These are phyloP conservation scores for Notarius quadriscutis DNA, from an alignment of 2,113 vertebrate genomes.

Conservation along the genomic window DNA sequence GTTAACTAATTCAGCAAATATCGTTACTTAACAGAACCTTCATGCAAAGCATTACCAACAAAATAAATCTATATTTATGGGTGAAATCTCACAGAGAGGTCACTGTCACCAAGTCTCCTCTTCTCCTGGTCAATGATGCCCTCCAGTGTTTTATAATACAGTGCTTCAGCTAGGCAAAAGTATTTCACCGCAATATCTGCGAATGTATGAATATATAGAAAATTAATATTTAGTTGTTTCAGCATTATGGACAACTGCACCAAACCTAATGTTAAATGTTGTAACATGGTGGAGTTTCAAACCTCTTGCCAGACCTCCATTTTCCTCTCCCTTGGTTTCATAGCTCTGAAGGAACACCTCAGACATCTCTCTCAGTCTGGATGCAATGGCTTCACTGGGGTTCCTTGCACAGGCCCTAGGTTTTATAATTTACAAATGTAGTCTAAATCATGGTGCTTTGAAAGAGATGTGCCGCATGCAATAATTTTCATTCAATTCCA, in stretches of 20 bases:
- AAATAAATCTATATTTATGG: background rate
- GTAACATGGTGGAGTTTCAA: background rate
- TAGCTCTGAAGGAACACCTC: slow-evolving; percentile 79
- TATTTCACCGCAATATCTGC: slow-evolving; percentile 84
- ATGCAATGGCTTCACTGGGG: slow-evolving; percentile 81
- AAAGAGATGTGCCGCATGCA: background rate
- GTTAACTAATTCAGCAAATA: background rate
- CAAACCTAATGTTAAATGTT: background rate
- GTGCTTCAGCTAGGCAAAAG: slow-evolving; percentile 83
- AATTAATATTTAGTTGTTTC: background rate
- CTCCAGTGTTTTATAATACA: slow-evolving; percentile 92
- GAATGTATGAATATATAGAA: background rate
- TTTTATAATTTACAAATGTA: slow-evolving; percentile 6
- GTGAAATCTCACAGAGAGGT: slow-evolving; percentile 83
- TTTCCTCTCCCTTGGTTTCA: slow-evolving; percentile 66
- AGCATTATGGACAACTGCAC: background rate
- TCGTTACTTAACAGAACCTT: background rate
- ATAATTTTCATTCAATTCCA: background rate
- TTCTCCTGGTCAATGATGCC: slow-evolving; percentile 86
- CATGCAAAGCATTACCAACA: background rate
- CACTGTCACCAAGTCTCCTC: slow-evolving; percentile 82
- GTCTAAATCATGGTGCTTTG: background rate
- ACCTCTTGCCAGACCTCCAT: slow-evolving; percentile 77
- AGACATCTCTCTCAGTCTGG: slow-evolving; percentile 85
- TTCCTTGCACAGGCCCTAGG: slow-evolving; percentile 85